These are phyloP conservation scores for Pilophorus perplexus DNA, from an alignment of 2,888 invertebrate genomes.

Conservation along the genomic window DNA sequence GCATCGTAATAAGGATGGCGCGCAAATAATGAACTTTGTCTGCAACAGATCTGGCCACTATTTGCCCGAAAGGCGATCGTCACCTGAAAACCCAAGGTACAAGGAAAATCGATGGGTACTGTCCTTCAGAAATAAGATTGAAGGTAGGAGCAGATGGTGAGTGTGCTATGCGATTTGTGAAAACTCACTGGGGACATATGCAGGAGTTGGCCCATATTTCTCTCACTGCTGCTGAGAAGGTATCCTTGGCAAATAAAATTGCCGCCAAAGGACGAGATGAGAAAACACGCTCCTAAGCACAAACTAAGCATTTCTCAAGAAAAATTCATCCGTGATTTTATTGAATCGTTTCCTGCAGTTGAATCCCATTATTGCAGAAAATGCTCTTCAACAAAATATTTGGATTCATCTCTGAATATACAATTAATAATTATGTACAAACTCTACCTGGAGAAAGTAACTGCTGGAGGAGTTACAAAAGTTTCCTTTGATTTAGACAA, in stretches of 20 bases:
- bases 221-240: constrained; percentile 47
- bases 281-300: constrained; percentile 22
- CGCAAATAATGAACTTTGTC: background rate
- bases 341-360: constrained; percentile 21
- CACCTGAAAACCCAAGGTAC: constrained; percentile 37
- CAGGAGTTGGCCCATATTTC: constrained; percentile 47
- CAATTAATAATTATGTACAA: background rate
- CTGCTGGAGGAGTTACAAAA: background rate
- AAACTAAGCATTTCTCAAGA: constrained; percentile 10
- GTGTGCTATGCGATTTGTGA: constrained; percentile 43
- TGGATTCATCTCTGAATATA: constrained; percentile 4
- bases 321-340: constrained; percentile 16
- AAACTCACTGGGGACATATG: constrained; percentile 49
- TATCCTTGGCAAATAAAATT: constrained; percentile 48
- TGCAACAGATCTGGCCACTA: constrained; percentile 34
- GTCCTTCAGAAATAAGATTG: constrained; percentile 47
- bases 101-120: constrained; percentile 49
- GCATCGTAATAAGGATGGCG: background rate
- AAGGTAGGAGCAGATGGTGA: constrained; percentile 42
- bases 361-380: constrained; percentile 27
- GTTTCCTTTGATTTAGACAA: background rate
- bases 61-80: constrained; percentile 9
- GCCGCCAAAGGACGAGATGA: constrained; percentile 46
- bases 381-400: constrained; percentile 12
- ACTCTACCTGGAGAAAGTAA: background rate